Percentiles rank a stretch among this genome's conserved stretches.
phyloP scores from a whole-genome alignment of 2,888 invertebrate species.

The Tenthredo notha region DNA sequence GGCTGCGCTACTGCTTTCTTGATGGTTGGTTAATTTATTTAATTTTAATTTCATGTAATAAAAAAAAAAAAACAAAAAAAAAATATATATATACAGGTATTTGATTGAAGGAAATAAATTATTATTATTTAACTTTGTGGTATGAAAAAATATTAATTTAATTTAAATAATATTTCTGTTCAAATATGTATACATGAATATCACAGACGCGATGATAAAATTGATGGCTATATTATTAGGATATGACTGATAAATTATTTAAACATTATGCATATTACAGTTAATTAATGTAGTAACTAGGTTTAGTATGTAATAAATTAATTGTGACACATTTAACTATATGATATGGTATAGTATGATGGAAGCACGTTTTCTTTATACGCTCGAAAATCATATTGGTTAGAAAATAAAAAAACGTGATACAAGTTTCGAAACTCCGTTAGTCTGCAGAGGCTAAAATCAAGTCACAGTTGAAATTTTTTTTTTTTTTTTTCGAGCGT shows the following conservation, averaged over 20 bases:
- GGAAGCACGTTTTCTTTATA: constrained; percentile 15
- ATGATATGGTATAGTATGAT: constrained; percentile 14
- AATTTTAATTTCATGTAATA: background rate
- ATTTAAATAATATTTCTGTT: constrained; percentile 52
- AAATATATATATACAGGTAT: background rate
- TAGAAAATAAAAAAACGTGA: background rate
- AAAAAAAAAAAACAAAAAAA: background rate
- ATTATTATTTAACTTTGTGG: background rate
- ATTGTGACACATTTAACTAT: constrained; percentile 32
- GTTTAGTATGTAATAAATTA: constrained; percentile 37
- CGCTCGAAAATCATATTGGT: background rate
- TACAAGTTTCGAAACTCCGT: constrained; percentile 34
- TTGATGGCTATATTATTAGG: constrained; percentile 20
- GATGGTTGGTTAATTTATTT: background rate
- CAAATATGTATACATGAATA: constrained; percentile 65
- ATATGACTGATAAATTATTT: constrained; percentile 41
- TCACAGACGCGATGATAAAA: constrained; percentile 70
- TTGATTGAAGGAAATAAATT: constrained; percentile 18
- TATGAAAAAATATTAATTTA: constrained; percentile 44
- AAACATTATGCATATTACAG: constrained; percentile 38
- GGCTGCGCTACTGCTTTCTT: constrained; percentile 21
- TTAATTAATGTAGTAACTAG: background rate
- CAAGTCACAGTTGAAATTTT: constrained; percentile 7
- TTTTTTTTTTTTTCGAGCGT: background rate
- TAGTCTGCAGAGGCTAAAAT: background rate